phyloP scores from a whole-genome alignment of 1,140 invertebrate genomes.

The Trichonephila clavipes region DNA sequence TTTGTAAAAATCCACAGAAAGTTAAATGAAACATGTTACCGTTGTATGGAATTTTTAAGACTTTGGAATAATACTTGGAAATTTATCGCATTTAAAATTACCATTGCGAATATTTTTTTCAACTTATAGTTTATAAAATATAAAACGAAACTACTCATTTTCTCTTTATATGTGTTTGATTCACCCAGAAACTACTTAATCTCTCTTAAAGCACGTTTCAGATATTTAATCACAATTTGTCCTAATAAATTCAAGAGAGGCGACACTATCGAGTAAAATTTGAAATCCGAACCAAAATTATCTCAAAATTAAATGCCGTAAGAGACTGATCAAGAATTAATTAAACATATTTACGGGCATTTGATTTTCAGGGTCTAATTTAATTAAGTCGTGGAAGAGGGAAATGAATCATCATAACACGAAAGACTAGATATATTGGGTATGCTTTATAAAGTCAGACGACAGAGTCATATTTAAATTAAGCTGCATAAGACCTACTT shows the following conservation, averaged over 20 bases:
- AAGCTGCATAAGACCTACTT: not conserved
- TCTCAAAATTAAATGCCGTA: not conserved
- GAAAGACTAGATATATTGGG: not conserved
- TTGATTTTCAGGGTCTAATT: not conserved
- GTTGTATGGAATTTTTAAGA: too few relatives aligned
- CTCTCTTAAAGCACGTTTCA: too few relatives aligned
- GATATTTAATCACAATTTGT: too few relatives aligned
- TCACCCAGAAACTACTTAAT: too few relatives aligned
- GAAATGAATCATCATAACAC: not conserved
- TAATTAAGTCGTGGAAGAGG: not conserved
- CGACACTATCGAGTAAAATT: not conserved
- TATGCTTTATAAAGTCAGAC: not conserved
- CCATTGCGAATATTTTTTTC: too few relatives aligned
- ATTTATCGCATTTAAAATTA: too few relatives aligned
- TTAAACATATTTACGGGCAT: conserved; percentile 22
- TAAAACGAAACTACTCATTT: too few relatives aligned
- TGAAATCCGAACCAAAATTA: conserved; percentile 10
- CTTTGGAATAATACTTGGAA: too few relatives aligned
- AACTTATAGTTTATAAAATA: too few relatives aligned
- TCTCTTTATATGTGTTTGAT: too few relatives aligned
- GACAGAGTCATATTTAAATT: not conserved
- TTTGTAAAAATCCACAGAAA: too few relatives aligned
- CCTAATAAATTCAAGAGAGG: not conserved
- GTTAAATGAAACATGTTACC: too few relatives aligned
- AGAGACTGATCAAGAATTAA: conserved; percentile 1